A percentile compares a stretch with the other conserved stretches of the same genome.
These are phyloP conservation scores for Arctia plantaginis DNA, from an alignment of 2,888 invertebrate species.

Conservation along the genomic window DNA sequence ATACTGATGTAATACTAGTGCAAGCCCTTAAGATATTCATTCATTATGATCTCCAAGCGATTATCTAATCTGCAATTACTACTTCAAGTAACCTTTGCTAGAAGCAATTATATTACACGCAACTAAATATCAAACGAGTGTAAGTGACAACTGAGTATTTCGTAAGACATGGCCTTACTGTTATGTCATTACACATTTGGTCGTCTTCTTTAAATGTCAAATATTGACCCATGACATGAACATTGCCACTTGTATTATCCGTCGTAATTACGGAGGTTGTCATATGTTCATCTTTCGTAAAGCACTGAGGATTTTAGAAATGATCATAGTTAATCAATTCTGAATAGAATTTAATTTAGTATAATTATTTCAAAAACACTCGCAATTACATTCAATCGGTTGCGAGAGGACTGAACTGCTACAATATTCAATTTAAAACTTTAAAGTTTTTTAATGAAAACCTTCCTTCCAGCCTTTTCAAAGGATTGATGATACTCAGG, in stretches of 20 bases:
- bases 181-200: constrained; percentile 71
- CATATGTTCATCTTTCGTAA: constrained; percentile 14
- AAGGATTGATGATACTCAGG: no score
- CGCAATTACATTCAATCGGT: neutral
- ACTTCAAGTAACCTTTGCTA: constrained; percentile 69
- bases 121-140: constrained; percentile 68
- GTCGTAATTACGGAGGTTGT: constrained; percentile 27
- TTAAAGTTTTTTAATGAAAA: neutral
- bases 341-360: constrained; percentile 1
- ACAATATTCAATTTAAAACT: neutral
- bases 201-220: constrained; percentile 76
- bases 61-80: constrained; percentile 67
- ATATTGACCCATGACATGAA: constrained; percentile 79
- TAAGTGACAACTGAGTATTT: constrained; percentile 72
- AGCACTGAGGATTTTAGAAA: constrained; percentile 14
- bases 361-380: neutral
- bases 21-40: constrained; percentile 37
- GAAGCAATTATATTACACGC: constrained; percentile 68
- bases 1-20: constrained; percentile 10
- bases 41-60: constrained; percentile 57
- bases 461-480: no score
- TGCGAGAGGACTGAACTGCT: neutral
- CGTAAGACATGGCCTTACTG: constrained; percentile 59
- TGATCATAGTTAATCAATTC: neutral
- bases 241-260: constrained; percentile 66